Percentiles rank a stretch among this genome's conserved stretches.
These are phyloP conservation scores for Dendrocopos noguchii DNA, from an alignment of 2,113 vertebrate genomes.

Conservation along the genomic window DNA sequence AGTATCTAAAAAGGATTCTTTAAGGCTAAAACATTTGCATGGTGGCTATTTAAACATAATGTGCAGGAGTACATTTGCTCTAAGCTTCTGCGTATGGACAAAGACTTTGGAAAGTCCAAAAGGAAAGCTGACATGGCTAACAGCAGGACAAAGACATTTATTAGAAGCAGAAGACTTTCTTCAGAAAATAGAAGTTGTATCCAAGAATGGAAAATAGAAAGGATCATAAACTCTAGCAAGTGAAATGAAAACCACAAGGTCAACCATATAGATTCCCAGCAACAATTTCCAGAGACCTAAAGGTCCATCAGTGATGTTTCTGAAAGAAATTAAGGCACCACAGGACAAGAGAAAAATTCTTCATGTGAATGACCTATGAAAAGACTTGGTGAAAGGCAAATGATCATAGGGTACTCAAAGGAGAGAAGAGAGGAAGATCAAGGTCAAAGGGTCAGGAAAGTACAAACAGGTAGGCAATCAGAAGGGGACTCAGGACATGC, in stretches of 20 bases:
- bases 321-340: conserved; percentile 24
- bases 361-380: background rate
- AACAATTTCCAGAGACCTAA: background rate
- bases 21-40: background rate
- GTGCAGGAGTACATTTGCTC: background rate
- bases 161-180: conserved; percentile 43
- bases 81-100: background rate
- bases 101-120: conserved; percentile 12
- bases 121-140: conserved; percentile 24
- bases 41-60: background rate
- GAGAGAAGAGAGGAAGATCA: background rate
- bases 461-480: background rate
- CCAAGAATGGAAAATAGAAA: conserved; percentile 33
- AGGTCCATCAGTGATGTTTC: background rate
- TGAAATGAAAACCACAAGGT: conserved; percentile 25
- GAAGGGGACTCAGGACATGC: background rate
- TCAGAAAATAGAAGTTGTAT: background rate
- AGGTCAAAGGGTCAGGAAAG: background rate
- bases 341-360: background rate
- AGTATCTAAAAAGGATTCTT: background rate
- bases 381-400: background rate
- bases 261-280: background rate
- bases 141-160: conserved; percentile 36
- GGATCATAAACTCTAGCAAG: background rate
- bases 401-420: background rate